Evolutionary conservation across 2,113 vertebrate species (phyloP).

Genomic region (Cichladusa arquata): DNA sequence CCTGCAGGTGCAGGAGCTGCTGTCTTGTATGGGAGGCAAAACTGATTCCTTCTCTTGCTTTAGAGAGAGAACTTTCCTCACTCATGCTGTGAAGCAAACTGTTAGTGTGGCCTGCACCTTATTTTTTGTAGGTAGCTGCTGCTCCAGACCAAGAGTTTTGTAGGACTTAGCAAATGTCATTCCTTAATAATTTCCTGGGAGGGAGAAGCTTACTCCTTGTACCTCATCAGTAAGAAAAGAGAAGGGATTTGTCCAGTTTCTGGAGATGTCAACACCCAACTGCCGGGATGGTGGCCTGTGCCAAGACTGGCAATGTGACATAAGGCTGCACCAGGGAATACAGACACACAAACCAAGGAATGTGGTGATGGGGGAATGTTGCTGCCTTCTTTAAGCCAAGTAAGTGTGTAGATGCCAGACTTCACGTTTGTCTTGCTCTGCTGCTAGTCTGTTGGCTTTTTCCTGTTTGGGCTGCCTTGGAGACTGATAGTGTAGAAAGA

Average conservation of each 20-base stretch:
- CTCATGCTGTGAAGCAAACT: neutral
- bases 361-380: neutral
- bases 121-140: neutral
- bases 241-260: neutral
- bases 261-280: neutral
- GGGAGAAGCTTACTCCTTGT: neutral
- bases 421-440: neutral
- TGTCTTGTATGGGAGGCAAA: accelerated
- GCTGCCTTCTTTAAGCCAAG: neutral
- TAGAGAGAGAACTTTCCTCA: neutral
- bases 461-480: neutral
- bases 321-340: neutral
- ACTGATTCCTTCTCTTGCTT: neutral
- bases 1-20: neutral
- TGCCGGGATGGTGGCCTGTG: neutral
- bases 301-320: accelerated
- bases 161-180: neutral
- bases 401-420: neutral
- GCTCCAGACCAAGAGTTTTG: neutral
- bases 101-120: neutral
- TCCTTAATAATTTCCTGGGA: accelerated
- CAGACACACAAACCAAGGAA: neutral
- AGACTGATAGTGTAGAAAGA: neutral
- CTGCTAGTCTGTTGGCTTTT: neutral
- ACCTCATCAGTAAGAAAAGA: neutral